Evolutionary conservation across 2,113 vertebrate species (phyloP), one percentile per base, ranked within the genome.

Genomic region (Brachyhypopomus gauderio): DNA sequence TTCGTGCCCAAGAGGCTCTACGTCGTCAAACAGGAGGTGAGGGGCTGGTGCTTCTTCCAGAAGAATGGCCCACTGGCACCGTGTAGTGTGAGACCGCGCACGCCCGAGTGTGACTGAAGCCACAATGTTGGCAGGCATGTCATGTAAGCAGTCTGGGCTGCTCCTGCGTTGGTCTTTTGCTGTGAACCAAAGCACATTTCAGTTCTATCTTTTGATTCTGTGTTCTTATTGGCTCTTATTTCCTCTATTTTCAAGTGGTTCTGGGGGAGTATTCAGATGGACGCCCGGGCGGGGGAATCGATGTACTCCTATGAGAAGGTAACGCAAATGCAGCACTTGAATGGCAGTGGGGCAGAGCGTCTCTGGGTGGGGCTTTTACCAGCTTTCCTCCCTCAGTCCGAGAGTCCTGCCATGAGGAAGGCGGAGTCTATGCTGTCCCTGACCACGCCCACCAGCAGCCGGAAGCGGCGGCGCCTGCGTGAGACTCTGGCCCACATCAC

Each of bases 211-310:
- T 0, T 5, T 77, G 30, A 4, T 19, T 52, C 9, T 14, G 8
- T 11, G 3, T 36, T 12, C 1, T 22, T 36, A 55, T 1, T 6
- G 1, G 0, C 59, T 67, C 20, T 64, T 16, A 30, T 11, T 84
- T 30, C n/a, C 1, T 76, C 7, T 85, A 78, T 52, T 30, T 30
- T 63, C 27, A 66, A 98, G 98, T 99, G 98, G 98, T 99, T 99
- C 89, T 99, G 97, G 98, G 98, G 97, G 86, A 99, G 96, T 87
- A 98, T 98, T 92, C 98, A 99, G 86, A 99, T 99, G 97, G 98
- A 99, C 86, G 98, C 98, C 72, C 95, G 96, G 80, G 98, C 97
- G 80, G 98, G 96, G 77, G 97, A 98, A 85, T 95, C 96, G 17
- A 98, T 99, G 96, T 99, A 99, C 89, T 93, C 96, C 71, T 99